Base-by-base conservation (phyloP, 2,888 invertebrate species). In the Pelosia muscerda region DNA sequence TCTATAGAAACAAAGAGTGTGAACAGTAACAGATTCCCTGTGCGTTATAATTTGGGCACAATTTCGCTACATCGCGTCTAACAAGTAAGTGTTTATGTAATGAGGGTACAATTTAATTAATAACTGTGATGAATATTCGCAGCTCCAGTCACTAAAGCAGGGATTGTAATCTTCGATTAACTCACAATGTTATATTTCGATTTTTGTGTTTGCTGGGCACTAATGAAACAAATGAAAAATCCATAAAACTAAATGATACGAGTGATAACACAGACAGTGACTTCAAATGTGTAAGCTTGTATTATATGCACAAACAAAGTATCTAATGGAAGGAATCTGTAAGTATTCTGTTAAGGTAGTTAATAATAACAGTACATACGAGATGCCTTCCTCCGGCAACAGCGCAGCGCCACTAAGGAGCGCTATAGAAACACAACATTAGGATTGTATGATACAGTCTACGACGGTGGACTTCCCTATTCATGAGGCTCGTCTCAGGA, bases 1-100 rank as follows among this genome's bases (percentile, higher is more conserved):
- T 2, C 15, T 4, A 23, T 53, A 2, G 54, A 59, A 60, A 72
- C 66, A 74, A 74, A 74, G 73, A 60, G 67, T 53, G 59, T 38
- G 53, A 60, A 58, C 54, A 63, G 49, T 65, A 65, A 73, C 68
- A 68, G 66, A 69, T 72, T 74, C 62, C 54, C 42, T 69, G 59
- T 53, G 65, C 58, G 69, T 54, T 72, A 71, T 72, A 69, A 76
- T 74, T 74, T 71, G 61, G 63, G 66, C 61, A 66, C 58, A 73
- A 68, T 68, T 72, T 64, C 57, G 68, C 53, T 59, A 56, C 56
- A 57, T 38, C 55, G 61, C 65, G 63, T 65, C 42, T 65, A 60
- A 61, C 60, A 62, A 63, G 31, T 68, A 62, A 74, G 71, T 68
- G 69, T 71, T 56, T 61, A 68, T 57, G 56, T 62, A 63, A 72